Evolutionary conservation across 2,888 invertebrate genomes (phyloP).

Genomic region (Lepidochitona cinerea): DNA sequence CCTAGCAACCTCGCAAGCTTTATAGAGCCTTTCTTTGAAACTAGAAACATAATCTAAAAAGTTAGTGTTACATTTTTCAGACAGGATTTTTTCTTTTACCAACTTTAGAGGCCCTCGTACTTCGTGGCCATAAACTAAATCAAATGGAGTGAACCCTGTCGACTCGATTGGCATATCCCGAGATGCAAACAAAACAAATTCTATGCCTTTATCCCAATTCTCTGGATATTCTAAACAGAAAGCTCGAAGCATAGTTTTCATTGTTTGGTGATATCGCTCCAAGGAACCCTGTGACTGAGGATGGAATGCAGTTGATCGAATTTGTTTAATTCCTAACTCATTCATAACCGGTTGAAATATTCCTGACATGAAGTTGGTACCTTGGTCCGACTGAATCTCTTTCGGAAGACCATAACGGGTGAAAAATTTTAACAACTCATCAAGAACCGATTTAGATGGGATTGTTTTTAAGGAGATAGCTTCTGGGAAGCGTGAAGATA

Average conservation of each 20-base stretch:
- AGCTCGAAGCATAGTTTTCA: neutral
- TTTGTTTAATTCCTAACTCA: conserved; percentile 14
- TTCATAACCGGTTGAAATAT: conserved; percentile 12
- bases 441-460: neutral
- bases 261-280: neutral
- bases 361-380: conserved; percentile 11
- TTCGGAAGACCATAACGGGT: conserved; percentile 12
- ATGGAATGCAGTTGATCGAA: too few relatives aligned
- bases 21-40: conserved; percentile 4
- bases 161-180: neutral
- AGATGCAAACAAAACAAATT: neutral
- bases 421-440: conserved; percentile 7
- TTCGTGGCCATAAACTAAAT: conserved; percentile 10
- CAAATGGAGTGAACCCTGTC: neutral
- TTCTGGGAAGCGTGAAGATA: conserved; percentile 16
- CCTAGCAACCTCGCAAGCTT: conserved; percentile 21
- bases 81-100: conserved; percentile 5
- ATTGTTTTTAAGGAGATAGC: conserved; percentile 19
- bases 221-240: neutral
- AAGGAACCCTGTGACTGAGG: too few relatives aligned
- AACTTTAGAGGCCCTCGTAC: conserved; percentile 6
- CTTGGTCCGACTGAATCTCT: conserved; percentile 16
- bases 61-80: conserved; percentile 5
- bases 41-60: neutral
- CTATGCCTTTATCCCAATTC: neutral